phyloP scores from a whole-genome alignment of 2,797 vertebrate genomes.

The Falco cherrug region DNA sequence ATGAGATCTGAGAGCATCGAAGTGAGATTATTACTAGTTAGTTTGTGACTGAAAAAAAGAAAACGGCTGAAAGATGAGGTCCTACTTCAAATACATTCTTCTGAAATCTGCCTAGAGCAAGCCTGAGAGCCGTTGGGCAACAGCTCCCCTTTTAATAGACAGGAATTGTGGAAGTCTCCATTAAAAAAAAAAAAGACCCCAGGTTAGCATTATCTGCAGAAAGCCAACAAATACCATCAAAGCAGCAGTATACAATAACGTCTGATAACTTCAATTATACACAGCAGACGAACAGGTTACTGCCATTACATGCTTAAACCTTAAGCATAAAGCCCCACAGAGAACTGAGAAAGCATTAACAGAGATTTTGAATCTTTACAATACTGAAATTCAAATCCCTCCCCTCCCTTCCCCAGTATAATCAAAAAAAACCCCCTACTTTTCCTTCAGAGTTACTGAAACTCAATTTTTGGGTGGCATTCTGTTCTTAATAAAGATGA shows the following conservation, averaged over 20 bases:
- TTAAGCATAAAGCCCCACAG: background rate
- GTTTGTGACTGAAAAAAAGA: background rate
- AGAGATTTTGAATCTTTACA: background rate
- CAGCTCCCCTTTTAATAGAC: background rate
- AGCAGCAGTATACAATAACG: background rate
- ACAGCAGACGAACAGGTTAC: background rate
- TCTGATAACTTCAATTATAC: background rate
- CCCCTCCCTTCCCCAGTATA: background rate
- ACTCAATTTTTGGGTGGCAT: background rate
- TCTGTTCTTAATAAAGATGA: conserved; percentile 5
- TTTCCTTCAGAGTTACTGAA: background rate
- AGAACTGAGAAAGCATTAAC: background rate
- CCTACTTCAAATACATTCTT: background rate
- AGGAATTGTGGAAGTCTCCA: background rate
- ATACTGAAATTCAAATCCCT: background rate
- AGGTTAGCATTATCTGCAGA: background rate
- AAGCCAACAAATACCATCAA: background rate
- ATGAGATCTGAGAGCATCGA: background rate
- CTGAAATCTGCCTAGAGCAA: background rate
- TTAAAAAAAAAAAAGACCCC: background rate
- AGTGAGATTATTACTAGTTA: background rate
- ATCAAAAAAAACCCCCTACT: background rate
- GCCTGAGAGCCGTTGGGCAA: background rate
- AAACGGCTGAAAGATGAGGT: background rate
- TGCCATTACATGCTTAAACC: background rate